Evolutionary conservation across 2,113 vertebrate species (phyloP).

Genomic region (Orycteropus afer): DNA sequence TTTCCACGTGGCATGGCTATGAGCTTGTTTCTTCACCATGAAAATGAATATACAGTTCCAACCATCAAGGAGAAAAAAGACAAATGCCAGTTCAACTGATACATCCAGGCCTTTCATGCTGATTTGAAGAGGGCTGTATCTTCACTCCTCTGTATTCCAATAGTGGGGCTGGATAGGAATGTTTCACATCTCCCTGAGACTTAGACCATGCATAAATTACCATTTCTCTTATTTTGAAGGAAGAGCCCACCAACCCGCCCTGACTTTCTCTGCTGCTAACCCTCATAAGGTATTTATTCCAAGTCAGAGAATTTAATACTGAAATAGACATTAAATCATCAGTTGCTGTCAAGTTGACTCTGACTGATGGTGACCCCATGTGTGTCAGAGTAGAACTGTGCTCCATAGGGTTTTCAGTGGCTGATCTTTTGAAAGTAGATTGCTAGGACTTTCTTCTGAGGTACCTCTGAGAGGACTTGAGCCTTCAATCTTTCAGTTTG

Average conservation of each 20-base stretch:
- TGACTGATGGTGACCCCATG: not conserved
- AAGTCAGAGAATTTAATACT: not conserved
- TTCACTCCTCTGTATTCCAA: not conserved
- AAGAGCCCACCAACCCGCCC: not conserved
- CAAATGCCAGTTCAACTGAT: not conserved
- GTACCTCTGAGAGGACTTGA: not conserved
- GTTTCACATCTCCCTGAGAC: not conserved
- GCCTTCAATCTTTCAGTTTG: not conserved
- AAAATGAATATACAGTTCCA: conserved; percentile 48
- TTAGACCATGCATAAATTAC: fast-evolving
- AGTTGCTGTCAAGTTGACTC: not conserved
- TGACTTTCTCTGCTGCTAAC: not conserved
- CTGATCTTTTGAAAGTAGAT: not conserved
- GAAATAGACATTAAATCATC: not conserved
- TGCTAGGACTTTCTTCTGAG: not conserved
- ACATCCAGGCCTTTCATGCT: not conserved
- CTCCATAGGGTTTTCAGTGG: not conserved
- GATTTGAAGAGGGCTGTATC: not conserved
- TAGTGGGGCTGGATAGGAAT: not conserved
- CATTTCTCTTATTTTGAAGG: not conserved
- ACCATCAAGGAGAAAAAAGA: conserved; percentile 2
- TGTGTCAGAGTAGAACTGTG: not conserved
- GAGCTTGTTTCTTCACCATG: conserved; percentile 41
- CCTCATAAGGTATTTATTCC: not conserved
- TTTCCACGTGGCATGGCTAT: not conserved